Evolutionary conservation across 1,140 invertebrate species (phyloP), one percentile per base, ranked within the genome.

Genomic region (Oedothorax gibbosus): DNA sequence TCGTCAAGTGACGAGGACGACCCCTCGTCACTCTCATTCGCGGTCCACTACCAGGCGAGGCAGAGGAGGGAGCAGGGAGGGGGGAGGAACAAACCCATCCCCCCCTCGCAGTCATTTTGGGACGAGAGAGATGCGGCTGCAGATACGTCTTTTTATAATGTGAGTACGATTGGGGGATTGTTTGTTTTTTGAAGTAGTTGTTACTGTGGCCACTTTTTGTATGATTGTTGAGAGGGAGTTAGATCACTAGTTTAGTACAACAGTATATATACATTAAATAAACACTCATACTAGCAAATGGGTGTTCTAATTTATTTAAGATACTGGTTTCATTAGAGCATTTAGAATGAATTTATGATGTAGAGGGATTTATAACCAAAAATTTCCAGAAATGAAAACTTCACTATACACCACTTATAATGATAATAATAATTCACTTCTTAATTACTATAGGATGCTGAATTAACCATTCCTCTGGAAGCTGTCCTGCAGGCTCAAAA

Each of bases 381-480:
- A 35, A 35, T 35, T 35, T 35, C 35, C 35, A 35, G 35, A 35
- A 35, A 35, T 35, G 1, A 5, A 35, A 35, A 35, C 35, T 35
- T 35, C 35, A 35, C 1, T 2, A 35, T 35, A 35, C 5, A 35
- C 35, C 35, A 35, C 35, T 35, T 35, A 35, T 5, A 35, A 35
- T n/a, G n/a, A n/a, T 35, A 35, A 35, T 5, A 1, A 35, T 15
- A 57, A 60, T 20, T 7, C 49, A 62, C 53, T 64, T 50, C 53
- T 20, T 11, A 5, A 7, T 50, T 79, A 20, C 7, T 76, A 66
- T 14, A 80, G 81, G 81, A 86, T 6, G 68, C 85, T 14, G 65
- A 87, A 35, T 65, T 85, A 53, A 86, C 68, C 0, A 82, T 88
- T 20, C 88, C 88, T 7, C 62, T 87, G 6, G 87, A 88, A 84